Evolutionary conservation across 2,113 vertebrate genomes (phyloP).

Genomic region (Istiophorus platypterus): DNA sequence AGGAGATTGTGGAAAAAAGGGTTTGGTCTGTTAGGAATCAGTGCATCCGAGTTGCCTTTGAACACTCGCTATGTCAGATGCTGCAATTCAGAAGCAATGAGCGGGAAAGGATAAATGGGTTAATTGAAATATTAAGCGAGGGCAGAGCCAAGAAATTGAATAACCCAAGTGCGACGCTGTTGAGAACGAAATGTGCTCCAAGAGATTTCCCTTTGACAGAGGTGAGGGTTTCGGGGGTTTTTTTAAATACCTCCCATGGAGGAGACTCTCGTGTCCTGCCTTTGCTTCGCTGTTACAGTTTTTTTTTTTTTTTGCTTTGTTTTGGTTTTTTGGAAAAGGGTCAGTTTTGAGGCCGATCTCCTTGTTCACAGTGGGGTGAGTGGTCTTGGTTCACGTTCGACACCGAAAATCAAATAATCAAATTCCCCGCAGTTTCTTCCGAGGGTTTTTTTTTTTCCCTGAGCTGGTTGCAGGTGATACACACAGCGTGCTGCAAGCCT

Average conservation of each 20-base stretch:
- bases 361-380: slow-evolving; percentile 20
- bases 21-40: slow-evolving; percentile 52
- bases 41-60: slow-evolving; percentile 52
- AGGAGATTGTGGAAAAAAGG: slow-evolving; percentile 15
- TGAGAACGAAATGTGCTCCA: background rate
- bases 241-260: slow-evolving; percentile 2
- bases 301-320: no score
- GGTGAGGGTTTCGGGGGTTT: slow-evolving; percentile 1
- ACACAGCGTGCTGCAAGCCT: slow-evolving; percentile 19
- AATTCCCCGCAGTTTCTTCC: slow-evolving; percentile 17
- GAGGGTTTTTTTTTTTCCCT: background rate
- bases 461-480: slow-evolving; percentile 22
- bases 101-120: slow-evolving; percentile 50
- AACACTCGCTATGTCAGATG: slow-evolving; percentile 36
- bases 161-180: slow-evolving; percentile 12
- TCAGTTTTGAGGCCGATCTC: background rate
- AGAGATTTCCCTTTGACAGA: slow-evolving; percentile 15
- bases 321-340: slow-evolving; percentile 21
- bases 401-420: slow-evolving; percentile 38
- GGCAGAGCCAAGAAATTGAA: slow-evolving; percentile 34
- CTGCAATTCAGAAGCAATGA: slow-evolving; percentile 19
- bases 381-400: slow-evolving; percentile 23
- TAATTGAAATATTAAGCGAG: slow-evolving; percentile 60
- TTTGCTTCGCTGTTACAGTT: slow-evolving; percentile 4
- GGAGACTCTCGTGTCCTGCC: background rate